Conservation (phyloP, 2,888 invertebrate genomes). For the Scaptomyza parva region DNA sequence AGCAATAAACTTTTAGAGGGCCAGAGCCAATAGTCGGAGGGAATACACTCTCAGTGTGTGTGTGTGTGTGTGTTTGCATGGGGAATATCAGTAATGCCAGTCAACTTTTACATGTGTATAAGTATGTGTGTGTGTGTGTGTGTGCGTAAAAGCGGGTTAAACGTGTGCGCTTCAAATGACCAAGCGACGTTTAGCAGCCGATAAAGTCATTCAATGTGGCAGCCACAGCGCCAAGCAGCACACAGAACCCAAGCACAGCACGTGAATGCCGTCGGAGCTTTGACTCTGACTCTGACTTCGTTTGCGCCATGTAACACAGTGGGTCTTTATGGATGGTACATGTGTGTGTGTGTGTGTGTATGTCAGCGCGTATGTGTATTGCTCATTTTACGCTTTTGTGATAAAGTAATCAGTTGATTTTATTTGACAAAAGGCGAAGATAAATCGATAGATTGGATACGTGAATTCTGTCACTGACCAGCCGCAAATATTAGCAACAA, state of each 20-base stretch:
- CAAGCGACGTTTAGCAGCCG: constrained; percentile 79
- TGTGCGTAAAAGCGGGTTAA: constrained; percentile 75
- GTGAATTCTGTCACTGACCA: constrained; percentile 59
- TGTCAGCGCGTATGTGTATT: too few species aligned
- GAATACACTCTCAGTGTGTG: constrained; percentile 1
- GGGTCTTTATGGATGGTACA: constrained; percentile 9
- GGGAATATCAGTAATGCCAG: constrained; percentile 59
- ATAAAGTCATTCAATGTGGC: constrained; percentile 77
- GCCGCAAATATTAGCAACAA: constrained; percentile 35
- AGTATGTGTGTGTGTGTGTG: constrained; percentile 46
- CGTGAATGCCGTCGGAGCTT: constrained; percentile 63
- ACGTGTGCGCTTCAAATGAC: constrained; percentile 79
- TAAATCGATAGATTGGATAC: constrained; percentile 64
- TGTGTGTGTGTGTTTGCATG: constrained; percentile 1
- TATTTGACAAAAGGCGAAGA: constrained; percentile 70
- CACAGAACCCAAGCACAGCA: too few species aligned
- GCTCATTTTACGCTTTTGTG: constrained; percentile 76
- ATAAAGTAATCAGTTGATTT: constrained; percentile 81
- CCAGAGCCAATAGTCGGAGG: constrained; percentile 43
- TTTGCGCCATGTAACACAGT: neutral
- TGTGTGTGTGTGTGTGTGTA: constrained; percentile 25
- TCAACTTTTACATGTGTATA: constrained; percentile 35
- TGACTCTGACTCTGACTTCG: constrained; percentile 5
- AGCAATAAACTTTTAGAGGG: constrained; percentile 79
- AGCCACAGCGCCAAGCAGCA: constrained; percentile 50